Evolutionary conservation across 2,113 vertebrate species (phyloP), one percentile per base, ranked within the genome.

Genomic region (Lophotis ruficrista): DNA sequence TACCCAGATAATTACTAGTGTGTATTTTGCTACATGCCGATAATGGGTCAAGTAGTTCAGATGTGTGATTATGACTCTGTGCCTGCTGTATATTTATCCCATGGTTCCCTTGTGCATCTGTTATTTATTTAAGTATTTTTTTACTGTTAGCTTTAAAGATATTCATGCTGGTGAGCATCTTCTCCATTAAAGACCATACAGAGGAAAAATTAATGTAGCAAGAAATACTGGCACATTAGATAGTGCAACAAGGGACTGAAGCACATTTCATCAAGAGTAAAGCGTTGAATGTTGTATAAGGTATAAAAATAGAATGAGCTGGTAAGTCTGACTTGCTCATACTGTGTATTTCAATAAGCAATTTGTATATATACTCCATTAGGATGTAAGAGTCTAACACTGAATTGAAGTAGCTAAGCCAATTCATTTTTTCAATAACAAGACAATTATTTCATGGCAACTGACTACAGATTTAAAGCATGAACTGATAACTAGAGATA

Each of bases 161-260:
- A 96, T 94, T 94, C 95, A 83, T 61, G 82, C 60, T 68, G 21
- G 84, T 81, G 82, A 97, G 76, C 64, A 88, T 95, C 87, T 87
- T 94, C 91, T 78, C 75, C 61, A 70, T 91, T 96, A 91, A 96
- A 96, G 72, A 93, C 73, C 47, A 83, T 93, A 69, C 62, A 94
- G 60, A 83, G 75, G 82, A 83, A 96, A 96, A 96, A 94, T 81
- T 94, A 97, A 96, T 90, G 89, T 88, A 96, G 87, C 89, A 91
- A 94, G 94, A 96, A 96, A 95, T 94, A 94, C 83, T 76, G 73
- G 87, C 87, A 90, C 51, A 91, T 97, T 96, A 96, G 82, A 80
- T 54, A 94, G 64, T 60, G 78, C 71, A 95, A 90, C 94, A 93
- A 96, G 92, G 78, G 81, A 93, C 84, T 75, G 65, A 88, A 94